Evolutionary conservation across 2,113 vertebrate species (phyloP).

Genomic region (Lanius ludovicianus): DNA sequence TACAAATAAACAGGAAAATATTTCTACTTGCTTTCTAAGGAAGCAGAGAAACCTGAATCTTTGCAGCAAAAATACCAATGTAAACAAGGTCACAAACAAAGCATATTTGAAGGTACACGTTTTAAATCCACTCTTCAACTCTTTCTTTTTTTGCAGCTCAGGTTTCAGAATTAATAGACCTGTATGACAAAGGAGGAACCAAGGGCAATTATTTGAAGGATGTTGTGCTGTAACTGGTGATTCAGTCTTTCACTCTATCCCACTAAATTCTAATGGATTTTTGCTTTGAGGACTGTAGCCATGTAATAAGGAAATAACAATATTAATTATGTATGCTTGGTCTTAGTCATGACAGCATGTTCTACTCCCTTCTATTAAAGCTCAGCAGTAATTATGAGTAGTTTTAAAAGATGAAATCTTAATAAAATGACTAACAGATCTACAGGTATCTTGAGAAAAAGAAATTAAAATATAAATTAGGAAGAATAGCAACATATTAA

Average conservation of each 20-base stretch:
- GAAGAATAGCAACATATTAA: not conserved
- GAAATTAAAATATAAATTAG: not conserved
- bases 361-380: not conserved
- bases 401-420: not conserved
- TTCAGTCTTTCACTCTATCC: not conserved
- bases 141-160: not conserved
- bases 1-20: not conserved
- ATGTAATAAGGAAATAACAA: not conserved
- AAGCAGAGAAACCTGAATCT: not conserved
- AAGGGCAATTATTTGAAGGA: not conserved
- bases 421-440: not conserved
- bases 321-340: not conserved
- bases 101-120: not conserved
- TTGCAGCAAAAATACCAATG: not conserved
- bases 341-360: not conserved
- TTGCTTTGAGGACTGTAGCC: not conserved
- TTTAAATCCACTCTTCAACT: not conserved
- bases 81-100: constrained; percentile 11
- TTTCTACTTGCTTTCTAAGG: not conserved
- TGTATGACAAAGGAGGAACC: not conserved
- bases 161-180: not conserved
- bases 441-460: not conserved
- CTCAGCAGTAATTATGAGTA: not conserved
- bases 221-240: not conserved
- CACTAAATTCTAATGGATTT: not conserved